Evolutionary conservation across 2,797 vertebrate species (phyloP).

Genomic region (Danionella dracula): DNA sequence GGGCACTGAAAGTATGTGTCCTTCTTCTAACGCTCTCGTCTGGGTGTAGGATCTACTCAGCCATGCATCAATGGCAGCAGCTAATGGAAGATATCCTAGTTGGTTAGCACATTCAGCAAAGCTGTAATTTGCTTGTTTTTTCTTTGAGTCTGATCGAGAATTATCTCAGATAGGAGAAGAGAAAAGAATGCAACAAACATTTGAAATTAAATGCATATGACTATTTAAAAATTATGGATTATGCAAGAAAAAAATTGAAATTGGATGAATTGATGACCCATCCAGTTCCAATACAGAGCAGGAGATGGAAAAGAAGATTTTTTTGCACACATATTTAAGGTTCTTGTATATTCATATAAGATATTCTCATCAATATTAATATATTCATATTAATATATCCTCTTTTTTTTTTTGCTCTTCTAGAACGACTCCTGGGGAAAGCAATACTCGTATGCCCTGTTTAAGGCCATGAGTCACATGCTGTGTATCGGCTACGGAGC

Average conservation of each 20-base stretch:
- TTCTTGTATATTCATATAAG: too few species aligned
- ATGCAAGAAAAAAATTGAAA: too few species aligned
- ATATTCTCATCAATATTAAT: too few species aligned
- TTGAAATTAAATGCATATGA: too few species aligned
- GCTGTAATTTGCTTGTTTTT: slow-evolving; percentile 44
- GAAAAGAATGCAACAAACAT: background rate
- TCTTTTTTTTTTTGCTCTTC: slow-evolving; percentile 42
- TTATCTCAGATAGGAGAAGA: background rate
- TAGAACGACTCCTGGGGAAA: slow-evolving; percentile 98
- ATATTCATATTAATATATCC: too few species aligned
- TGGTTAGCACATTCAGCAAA: slow-evolving; percentile 38
- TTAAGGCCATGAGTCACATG: slow-evolving; percentile 99
- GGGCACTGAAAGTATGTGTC: slow-evolving; percentile 14
- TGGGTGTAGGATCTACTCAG: slow-evolving; percentile 31
- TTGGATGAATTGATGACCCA: too few species aligned
- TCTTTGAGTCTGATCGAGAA: slow-evolving; percentile 20
- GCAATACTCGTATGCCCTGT: slow-evolving; percentile 96
- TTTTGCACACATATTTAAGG: too few species aligned
- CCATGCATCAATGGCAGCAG: slow-evolving; percentile 41
- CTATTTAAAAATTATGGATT: too few species aligned
- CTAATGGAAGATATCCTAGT: slow-evolving; percentile 46
- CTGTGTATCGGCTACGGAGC: slow-evolving; percentile 95
- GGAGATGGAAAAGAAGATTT: too few species aligned
- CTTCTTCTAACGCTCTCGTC: background rate
- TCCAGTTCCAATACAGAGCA: too few species aligned